These are phyloP conservation scores for Gryon sp. DNA, from an alignment of 1,140 invertebrate species.

Conservation along the genomic window DNA sequence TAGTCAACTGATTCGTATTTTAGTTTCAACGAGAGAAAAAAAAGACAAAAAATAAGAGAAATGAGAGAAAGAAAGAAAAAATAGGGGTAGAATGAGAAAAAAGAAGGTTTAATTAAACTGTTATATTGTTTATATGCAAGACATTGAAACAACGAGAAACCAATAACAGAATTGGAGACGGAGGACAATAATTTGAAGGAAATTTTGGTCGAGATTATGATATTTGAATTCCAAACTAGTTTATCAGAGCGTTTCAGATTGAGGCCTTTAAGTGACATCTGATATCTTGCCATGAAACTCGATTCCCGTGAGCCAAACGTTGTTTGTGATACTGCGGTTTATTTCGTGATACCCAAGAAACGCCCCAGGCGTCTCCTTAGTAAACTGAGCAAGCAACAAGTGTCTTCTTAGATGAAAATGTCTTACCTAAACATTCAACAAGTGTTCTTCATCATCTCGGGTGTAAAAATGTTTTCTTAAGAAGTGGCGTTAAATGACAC, in stretches of 20 bases:
- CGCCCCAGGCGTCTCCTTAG: constrained; percentile 54
- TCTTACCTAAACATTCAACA: constrained; percentile 77
- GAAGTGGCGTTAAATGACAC: background rate
- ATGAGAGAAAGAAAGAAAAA: too few relatives aligned
- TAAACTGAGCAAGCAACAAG: constrained; percentile 74
- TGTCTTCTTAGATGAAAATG: constrained; percentile 77
- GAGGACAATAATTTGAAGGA: background rate
- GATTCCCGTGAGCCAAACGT: constrained; percentile 8
- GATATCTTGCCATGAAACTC: constrained; percentile 6
- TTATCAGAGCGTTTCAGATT: constrained; percentile 21
- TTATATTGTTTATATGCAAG: constrained; percentile 11
- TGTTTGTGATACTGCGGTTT: constrained; percentile 14
- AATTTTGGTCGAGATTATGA: constrained; percentile 14
- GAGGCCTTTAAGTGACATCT: constrained; percentile 1
- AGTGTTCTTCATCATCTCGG: constrained; percentile 66
- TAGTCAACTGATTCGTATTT: constrained; percentile 1
- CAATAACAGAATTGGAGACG: constrained; percentile 26
- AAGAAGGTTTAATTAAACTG: constrained; percentile 21
- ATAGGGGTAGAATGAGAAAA: constrained; percentile 14
- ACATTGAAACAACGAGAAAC: background rate
- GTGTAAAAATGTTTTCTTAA: constrained; percentile 25
- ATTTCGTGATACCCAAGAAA: constrained; percentile 35
- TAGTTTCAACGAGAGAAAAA: background rate
- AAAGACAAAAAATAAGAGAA: too few relatives aligned
- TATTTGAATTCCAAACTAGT: constrained; percentile 6